phyloP scores from a whole-genome alignment of 2,888 invertebrate species.

The Clivina fossor region DNA sequence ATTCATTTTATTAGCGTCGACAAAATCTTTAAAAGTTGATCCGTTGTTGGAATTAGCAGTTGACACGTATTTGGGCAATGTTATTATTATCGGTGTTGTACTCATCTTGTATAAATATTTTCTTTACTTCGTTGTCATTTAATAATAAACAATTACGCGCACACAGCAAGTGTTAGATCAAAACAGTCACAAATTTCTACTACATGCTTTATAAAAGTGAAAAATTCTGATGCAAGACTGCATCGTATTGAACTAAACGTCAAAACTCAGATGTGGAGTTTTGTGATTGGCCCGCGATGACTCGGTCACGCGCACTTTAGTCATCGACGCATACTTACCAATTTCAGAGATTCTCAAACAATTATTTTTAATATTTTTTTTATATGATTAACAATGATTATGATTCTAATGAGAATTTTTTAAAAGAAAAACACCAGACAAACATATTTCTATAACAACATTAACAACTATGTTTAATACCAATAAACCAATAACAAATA shows the following conservation, averaged over 20 bases:
- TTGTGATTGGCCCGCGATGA: slow-evolving; percentile 35
- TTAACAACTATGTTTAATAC: too few species aligned
- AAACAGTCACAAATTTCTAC: neutral
- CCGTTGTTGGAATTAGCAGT: slow-evolving; percentile 2
- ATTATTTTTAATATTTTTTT: too few species aligned
- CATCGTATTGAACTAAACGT: slow-evolving; percentile 9
- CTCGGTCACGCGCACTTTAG: too few species aligned
- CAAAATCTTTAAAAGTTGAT: slow-evolving; percentile 26
- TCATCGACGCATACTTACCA: too few species aligned
- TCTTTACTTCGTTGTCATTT: too few species aligned
- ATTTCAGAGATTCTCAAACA: too few species aligned
- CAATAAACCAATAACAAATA: too few species aligned
- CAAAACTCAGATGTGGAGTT: slow-evolving; percentile 12
- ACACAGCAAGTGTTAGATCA: neutral
- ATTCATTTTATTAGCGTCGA: slow-evolving; percentile 9
- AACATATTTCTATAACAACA: too few species aligned
- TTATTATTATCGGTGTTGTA: slow-evolving; percentile 17
- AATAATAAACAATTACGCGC: slow-evolving; percentile 1
- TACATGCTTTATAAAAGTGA: neutral
- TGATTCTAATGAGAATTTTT: too few species aligned
- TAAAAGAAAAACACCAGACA: too few species aligned
- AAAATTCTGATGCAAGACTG: slow-evolving; percentile 15
- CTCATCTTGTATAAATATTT: too few species aligned
- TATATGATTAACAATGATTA: too few species aligned
- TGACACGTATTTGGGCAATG: slow-evolving; percentile 15